phyloP scores from a whole-genome alignment of 2,113 vertebrate genomes.

The Agapornis roseicollis region DNA sequence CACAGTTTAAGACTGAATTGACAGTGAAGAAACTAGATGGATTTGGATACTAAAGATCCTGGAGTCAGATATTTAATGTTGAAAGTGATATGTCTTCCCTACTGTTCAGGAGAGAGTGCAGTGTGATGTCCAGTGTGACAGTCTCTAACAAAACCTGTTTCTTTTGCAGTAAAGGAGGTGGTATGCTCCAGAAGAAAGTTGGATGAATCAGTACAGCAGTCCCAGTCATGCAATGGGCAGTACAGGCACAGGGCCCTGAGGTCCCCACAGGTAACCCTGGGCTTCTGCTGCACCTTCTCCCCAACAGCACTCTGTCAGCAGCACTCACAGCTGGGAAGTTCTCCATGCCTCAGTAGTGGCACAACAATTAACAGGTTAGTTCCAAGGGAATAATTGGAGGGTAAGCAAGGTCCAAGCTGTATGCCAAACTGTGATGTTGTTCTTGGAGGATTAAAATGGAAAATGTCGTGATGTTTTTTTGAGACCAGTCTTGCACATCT shows the following conservation, averaged over 20 bases:
- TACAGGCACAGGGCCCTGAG: rapidly evolving
- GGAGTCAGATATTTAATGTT: background rate
- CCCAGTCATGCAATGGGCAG: rapidly evolving
- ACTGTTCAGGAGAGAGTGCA: background rate
- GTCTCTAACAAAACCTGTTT: background rate
- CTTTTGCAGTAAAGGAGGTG: background rate
- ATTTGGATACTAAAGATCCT: background rate
- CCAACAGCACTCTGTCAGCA: background rate
- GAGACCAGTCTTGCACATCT: background rate
- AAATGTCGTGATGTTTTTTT: background rate
- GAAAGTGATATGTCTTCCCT: background rate
- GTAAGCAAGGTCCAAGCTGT: background rate
- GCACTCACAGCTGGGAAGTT: background rate
- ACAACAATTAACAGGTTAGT: background rate
- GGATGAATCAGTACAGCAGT: background rate
- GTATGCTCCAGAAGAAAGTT: background rate
- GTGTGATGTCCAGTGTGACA: rapidly evolving
- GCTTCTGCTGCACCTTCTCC: background rate
- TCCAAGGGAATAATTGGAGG: background rate
- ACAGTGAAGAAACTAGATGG: background rate
- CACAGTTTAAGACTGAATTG: background rate
- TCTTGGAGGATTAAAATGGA: background rate
- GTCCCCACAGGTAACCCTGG: background rate
- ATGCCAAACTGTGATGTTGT: rapidly evolving
- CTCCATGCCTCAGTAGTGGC: background rate